A percentile compares a stretch with the other conserved stretches of the same genome.
These are phyloP conservation scores for Pteronotus mesoamericanus DNA, from an alignment of 2,797 vertebrate species.

Conservation along the genomic window DNA sequence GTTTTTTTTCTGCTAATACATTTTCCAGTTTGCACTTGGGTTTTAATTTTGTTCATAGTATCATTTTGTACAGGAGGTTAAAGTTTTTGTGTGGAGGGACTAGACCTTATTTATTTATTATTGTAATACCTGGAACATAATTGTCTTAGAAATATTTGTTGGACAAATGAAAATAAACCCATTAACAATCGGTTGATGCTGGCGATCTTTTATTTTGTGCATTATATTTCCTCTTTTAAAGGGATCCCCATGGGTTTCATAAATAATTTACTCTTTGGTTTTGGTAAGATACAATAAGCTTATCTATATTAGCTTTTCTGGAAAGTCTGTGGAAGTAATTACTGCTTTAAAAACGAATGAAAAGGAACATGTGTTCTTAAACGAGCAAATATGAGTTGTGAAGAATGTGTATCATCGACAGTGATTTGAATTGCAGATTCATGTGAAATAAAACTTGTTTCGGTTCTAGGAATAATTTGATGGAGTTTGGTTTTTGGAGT, in stretches of 20 bases:
- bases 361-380: not conserved
- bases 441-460: not conserved
- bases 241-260: not conserved
- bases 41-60: not conserved
- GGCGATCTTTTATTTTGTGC: not conserved
- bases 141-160: constrained; percentile 11
- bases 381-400: not conserved
- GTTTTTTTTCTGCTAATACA: not conserved
- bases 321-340: not conserved
- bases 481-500: not conserved
- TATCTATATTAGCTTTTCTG: not conserved
- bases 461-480: constrained; percentile 21
- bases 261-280: constrained; percentile 7
- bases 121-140: not conserved
- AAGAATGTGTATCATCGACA: not conserved
- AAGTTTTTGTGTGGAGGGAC: not conserved
- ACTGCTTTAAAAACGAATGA: not conserved
- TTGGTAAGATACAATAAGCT: not conserved
- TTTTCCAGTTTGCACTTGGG: not conserved
- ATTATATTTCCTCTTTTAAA: constrained; percentile 14
- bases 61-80: not conserved
- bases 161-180: constrained; percentile 14
- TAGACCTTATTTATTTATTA: not conserved
- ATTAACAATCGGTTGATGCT: not conserved
- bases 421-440: not conserved